These are phyloP conservation scores for Xylocopa sonorina DNA, from an alignment of 1,140 invertebrate species.

Conservation along the genomic window DNA sequence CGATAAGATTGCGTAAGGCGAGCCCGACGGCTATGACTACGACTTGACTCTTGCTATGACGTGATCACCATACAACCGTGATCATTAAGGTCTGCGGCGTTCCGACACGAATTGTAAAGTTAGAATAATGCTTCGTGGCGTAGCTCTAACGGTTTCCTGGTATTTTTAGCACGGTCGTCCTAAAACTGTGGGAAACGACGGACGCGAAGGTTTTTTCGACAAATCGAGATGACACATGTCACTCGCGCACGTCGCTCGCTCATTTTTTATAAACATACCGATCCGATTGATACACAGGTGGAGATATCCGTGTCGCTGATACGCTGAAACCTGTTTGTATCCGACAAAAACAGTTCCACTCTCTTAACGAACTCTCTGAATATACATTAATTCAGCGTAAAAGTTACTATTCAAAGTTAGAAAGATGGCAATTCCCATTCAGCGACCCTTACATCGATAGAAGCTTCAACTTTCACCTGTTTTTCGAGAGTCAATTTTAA, in stretches of 20 bases:
- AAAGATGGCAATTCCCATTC: too few species aligned
- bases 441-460: too few species aligned
- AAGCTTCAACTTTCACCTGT: too few species aligned
- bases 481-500: not conserved
- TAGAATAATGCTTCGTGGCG: constrained; percentile 47
- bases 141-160: constrained; percentile 46
- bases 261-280: not conserved
- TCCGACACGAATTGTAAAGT: constrained; percentile 54
- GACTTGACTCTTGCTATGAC: constrained; percentile 49
- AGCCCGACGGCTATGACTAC: constrained; percentile 45
- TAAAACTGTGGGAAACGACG: constrained; percentile 42
- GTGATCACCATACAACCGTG: constrained; percentile 51
- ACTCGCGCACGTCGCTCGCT: not conserved
- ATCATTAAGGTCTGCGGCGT: constrained; percentile 46
- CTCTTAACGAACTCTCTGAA: too few species aligned
- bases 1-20: constrained; percentile 54
- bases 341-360: too few species aligned
- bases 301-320: too few species aligned
- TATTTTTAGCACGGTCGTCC: constrained; percentile 40
- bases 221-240: not conserved
- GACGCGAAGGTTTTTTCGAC: not conserved
- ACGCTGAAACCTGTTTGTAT: too few species aligned
- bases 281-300: not conserved
- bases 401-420: too few species aligned
- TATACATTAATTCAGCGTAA: too few species aligned